A percentile compares a stretch with the other conserved stretches of the same genome.
Evolutionary conservation across 23 tunicate species (phyloP).

Genomic region (Ascidia mentula): DNA sequence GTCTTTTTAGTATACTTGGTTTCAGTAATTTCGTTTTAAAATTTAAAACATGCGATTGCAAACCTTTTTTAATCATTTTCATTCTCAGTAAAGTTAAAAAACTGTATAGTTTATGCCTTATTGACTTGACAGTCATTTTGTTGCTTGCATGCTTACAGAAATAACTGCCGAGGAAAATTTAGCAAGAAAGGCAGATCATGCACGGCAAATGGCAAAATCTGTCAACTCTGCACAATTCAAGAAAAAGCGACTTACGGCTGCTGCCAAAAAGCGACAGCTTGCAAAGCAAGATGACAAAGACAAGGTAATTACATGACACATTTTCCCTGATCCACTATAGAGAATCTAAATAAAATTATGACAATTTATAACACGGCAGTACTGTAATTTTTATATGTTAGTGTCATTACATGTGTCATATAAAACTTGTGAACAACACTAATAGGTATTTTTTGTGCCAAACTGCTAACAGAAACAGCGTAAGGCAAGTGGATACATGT

Average conservation of each 20-base stretch:
- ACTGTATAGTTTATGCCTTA: too few relatives aligned
- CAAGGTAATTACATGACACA: background rate
- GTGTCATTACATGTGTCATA: too few relatives aligned
- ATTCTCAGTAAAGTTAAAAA: too few relatives aligned
- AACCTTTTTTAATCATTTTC: too few relatives aligned
- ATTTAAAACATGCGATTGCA: too few relatives aligned
- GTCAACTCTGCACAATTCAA: constrained; percentile 67
- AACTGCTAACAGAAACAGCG: constrained; percentile 46
- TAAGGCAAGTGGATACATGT: constrained; percentile 61
- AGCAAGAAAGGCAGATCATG: constrained; percentile 54
- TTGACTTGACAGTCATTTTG: background rate
- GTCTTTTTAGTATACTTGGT: too few relatives aligned
- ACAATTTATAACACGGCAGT: background rate
- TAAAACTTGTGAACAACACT: too few relatives aligned
- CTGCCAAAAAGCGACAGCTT: constrained; percentile 23
- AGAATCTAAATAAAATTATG: background rate
- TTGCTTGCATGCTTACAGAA: background rate
- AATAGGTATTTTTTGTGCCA: too few relatives aligned
- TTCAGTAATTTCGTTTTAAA: too few relatives aligned
- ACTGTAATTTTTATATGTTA: too few relatives aligned
- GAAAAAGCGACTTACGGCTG: constrained; percentile 19
- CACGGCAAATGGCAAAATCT: constrained; percentile 67
- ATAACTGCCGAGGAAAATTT: constrained; percentile 45
- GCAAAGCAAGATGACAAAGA: constrained; percentile 39
- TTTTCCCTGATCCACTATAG: background rate